Base-by-base conservation (phyloP, 1,140 invertebrate species). In the Hydropsyche tenuis region DNA sequence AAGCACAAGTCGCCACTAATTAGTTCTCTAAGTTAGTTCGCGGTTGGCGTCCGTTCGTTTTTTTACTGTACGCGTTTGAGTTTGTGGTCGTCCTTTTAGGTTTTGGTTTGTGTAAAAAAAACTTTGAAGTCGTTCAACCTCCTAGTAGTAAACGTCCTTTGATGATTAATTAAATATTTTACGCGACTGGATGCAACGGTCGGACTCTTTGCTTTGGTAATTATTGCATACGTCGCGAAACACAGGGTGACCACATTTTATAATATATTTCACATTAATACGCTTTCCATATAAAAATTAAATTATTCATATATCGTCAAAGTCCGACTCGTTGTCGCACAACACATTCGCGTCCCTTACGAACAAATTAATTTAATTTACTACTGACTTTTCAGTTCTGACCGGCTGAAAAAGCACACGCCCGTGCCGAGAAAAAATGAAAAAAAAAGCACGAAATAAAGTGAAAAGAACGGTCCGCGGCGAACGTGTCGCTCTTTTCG, bases 91-190 rank as follows among this genome's bases (percentile, higher is more conserved):
- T 37, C 30, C 30, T 9, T 37, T 37, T 37, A 9, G 30, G 30
- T 37, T 37, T 9, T 37, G 30, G 30, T 37, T 37, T 37, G n/a
- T 20, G 16, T n/a, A 68, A 25, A 43, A 68, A 68, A 70, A 70
- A 70, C 75, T 77, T 77, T 77, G 69, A 77, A 74, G 75, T 56
- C 62, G 46, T 70, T 25, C 68, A 63, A 69, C 37, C 64, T 72
- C 64, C 73, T 60, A 18, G 12, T 65, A 53, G 23, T 65, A 37
- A 72, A 56, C 18, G 72, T 77, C 56, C 73, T 74, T 72, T 77
- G 73, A 71, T 56, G 64, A 77, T 77, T 77, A 77, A 77, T 77
- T 77, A 77, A 77, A 77, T 72, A 77, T 77, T 77, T 72, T 51
- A 65, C 56, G 56, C 23, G 22, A 60, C 43, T 46, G 66, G 64